phyloP scores from a whole-genome alignment of 2,888 invertebrate species.

The Drosophila cognata region DNA sequence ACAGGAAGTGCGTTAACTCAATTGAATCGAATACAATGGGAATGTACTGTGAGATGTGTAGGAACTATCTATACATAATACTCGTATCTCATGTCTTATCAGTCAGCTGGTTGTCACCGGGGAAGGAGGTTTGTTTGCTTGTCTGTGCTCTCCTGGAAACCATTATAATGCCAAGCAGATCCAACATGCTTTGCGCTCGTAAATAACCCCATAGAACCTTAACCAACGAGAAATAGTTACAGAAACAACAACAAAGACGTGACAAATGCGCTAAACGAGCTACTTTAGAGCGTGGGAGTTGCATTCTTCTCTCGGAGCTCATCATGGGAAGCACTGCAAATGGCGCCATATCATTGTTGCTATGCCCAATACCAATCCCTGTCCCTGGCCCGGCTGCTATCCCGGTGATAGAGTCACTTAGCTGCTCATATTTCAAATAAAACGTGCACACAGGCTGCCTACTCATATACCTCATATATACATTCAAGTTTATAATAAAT shows the following conservation, averaged over 20 bases:
- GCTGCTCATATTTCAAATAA: conserved; percentile 70
- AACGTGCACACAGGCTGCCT: conserved; percentile 74
- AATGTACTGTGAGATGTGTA: neutral
- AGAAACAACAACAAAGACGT: conserved; percentile 67
- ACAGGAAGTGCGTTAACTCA: conserved; percentile 36
- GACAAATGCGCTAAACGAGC: conserved; percentile 79
- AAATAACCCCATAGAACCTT: conserved; percentile 57
- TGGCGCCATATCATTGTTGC: conserved; percentile 58
- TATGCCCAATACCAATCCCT: neutral
- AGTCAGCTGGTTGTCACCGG: conserved; percentile 1
- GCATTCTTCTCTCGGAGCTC: conserved; percentile 51
- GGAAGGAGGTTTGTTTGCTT: conserved; percentile 3
- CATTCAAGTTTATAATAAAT: conserved; percentile 34
- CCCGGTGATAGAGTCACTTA: conserved; percentile 61
- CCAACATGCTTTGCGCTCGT: conserved; percentile 64
- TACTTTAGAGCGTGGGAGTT: conserved; percentile 77
- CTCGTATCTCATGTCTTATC: conserved; percentile 2
- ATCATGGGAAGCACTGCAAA: conserved; percentile 63
- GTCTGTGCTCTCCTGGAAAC: conserved; percentile 16
- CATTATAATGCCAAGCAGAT: conserved; percentile 36
- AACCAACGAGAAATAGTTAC: conserved; percentile 17
- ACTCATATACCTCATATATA: conserved; percentile 59
- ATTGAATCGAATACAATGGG: conserved; percentile 5
- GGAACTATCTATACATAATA: neutral
- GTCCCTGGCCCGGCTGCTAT: conserved; percentile 1